Percentiles rank a stretch among this genome's conserved stretches.
Evolutionary conservation across 2,797 vertebrate genomes (phyloP).

Genomic region (Anguilla obscura): DNA sequence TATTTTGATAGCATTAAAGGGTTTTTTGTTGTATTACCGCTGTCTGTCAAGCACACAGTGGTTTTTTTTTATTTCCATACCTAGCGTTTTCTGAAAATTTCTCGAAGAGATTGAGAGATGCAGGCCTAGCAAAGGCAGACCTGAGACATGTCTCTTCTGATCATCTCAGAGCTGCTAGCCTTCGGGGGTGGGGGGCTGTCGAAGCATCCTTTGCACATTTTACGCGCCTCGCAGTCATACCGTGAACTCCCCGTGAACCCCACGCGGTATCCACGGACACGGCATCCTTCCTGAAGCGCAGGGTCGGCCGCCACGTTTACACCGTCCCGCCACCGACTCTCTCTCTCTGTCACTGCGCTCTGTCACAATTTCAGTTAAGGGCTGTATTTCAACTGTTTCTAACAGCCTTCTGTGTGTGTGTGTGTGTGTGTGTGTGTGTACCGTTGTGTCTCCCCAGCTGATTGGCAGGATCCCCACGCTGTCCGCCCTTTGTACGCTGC

Average conservation of each 20-base stretch:
- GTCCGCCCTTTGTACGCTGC: conserved; percentile 96
- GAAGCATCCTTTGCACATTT: not conserved
- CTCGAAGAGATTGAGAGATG: conserved; percentile 12
- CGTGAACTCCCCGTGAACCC: conserved; percentile 29
- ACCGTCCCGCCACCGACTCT: not conserved
- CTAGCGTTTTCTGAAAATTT: not conserved
- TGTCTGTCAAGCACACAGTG: not conserved
- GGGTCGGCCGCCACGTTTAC: not conserved
- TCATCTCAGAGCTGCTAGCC: conserved; percentile 3
- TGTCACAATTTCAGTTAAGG: not conserved
- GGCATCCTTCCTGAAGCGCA: not conserved
- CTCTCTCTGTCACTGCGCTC: not conserved
- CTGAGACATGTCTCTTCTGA: not conserved
- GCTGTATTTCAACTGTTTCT: not conserved
- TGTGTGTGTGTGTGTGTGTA: not conserved
- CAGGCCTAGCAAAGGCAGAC: not conserved
- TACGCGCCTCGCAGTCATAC: not conserved
- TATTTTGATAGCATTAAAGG: not conserved
- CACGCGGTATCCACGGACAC: not conserved
- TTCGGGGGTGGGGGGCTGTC: conserved; percentile 6
- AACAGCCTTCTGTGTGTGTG: not conserved
- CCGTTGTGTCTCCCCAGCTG: conserved; percentile 73
- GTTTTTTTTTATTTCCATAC: not conserved
- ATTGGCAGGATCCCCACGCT: conserved; percentile 97
- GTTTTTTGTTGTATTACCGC: not conserved